These are phyloP conservation scores for Odontomyia ornata DNA, from an alignment of 2,888 invertebrate genomes.

Conservation along the genomic window DNA sequence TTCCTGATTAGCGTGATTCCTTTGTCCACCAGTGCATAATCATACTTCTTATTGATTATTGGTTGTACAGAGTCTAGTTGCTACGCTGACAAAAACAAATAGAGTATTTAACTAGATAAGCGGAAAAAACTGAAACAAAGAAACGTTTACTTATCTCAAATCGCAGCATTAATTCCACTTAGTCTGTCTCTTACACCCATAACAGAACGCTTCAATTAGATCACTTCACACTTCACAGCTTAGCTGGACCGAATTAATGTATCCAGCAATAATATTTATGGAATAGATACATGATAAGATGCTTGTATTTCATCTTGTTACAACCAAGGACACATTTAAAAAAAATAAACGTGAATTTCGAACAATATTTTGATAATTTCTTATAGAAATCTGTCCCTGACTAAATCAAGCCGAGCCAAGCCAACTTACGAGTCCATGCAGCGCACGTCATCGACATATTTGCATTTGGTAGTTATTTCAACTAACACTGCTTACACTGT, in stretches of 20 bases:
- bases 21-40: too few species aligned
- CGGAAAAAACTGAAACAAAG: not conserved
- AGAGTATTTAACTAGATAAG: too few species aligned
- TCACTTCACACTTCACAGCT: too few species aligned
- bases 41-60: too few species aligned
- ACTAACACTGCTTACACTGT: not conserved
- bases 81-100: too few species aligned
- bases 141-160: not conserved
- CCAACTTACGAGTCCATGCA: not conserved
- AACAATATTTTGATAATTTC: constrained; percentile 27
- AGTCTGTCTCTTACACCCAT: too few species aligned
- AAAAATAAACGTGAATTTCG: not conserved
- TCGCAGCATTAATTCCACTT: not conserved
- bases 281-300: not conserved
- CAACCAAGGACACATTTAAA: not conserved
- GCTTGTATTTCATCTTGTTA: not conserved
- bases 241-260: too few species aligned
- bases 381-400: constrained; percentile 23
- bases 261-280: not conserved
- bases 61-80: too few species aligned
- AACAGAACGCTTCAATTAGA: too few species aligned
- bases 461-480: not conserved
- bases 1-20: too few species aligned
- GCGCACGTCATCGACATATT: not conserved
- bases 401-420: not conserved